Evolutionary conservation across 1,140 invertebrate genomes (phyloP).

Genomic region (Campoletis sonorensis): DNA sequence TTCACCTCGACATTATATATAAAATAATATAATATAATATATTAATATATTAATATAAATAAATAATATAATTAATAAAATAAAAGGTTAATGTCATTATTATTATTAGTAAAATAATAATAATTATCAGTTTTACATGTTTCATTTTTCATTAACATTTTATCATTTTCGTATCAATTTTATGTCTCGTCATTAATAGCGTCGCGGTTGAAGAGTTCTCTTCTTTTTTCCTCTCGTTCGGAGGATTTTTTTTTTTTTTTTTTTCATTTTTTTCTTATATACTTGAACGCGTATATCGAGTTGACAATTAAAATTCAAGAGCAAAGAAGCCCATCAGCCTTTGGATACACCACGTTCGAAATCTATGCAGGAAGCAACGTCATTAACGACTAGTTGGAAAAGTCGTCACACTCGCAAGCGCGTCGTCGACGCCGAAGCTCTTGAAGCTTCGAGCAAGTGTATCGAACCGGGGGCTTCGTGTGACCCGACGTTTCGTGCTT

Average conservation of each 20-base stretch:
- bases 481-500: no score
- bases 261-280: not conserved
- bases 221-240: not conserved
- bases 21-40: no score
- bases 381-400: not conserved
- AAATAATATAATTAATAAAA: no score
- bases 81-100: no score
- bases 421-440: not conserved
- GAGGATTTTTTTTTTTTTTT: not conserved
- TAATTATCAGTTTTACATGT: no score
- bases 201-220: no score
- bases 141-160: no score
- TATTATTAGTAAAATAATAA: no score
- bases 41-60: no score
- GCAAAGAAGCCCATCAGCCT: not conserved
- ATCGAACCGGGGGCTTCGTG: not conserved
- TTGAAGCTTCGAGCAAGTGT: not conserved
- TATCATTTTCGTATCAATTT: no score
- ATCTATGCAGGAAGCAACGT: not conserved
- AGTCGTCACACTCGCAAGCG: not conserved
- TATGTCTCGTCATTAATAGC: no score
- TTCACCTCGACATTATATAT: no score
- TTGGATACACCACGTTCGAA: not conserved
- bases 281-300: not conserved
- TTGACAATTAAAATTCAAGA: constrained; percentile 6